Percentiles rank a stretch among this genome's conserved stretches.
phyloP scores from a whole-genome alignment of 2,797 vertebrate species.

The Hyperoplus immaculatus region DNA sequence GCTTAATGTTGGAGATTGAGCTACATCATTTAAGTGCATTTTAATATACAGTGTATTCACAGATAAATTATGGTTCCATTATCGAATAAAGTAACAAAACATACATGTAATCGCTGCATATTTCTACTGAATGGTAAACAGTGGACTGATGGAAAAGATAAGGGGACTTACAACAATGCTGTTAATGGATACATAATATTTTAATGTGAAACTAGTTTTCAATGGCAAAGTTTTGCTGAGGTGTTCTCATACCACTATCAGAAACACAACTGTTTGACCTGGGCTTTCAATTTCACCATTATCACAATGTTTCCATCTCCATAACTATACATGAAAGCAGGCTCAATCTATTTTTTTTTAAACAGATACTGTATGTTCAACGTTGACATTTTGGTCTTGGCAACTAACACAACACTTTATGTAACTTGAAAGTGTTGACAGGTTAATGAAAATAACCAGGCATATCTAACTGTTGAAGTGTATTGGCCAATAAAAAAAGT shows the following conservation, averaged over 20 bases:
- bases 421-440: neutral
- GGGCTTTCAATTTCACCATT: neutral
- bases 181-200: neutral
- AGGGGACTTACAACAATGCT: neutral
- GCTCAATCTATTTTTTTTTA: neutral
- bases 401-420: neutral
- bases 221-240: neutral
- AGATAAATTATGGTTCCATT: neutral
- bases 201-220: neutral
- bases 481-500: neutral
- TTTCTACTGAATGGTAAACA: neutral
- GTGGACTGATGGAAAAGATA: neutral
- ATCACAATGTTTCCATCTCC: neutral
- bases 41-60: neutral
- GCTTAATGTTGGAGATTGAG: neutral
- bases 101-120: neutral
- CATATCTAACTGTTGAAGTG: neutral
- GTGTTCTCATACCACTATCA: slow-evolving; percentile 3
- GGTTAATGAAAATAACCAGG: neutral
- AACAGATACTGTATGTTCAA: neutral
- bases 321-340: neutral
- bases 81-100: neutral
- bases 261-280: neutral
- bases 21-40: neutral
- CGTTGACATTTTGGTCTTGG: too few relatives aligned